phyloP scores from a whole-genome alignment of 2,113 vertebrate species.

The Bujurquina vittata region DNA sequence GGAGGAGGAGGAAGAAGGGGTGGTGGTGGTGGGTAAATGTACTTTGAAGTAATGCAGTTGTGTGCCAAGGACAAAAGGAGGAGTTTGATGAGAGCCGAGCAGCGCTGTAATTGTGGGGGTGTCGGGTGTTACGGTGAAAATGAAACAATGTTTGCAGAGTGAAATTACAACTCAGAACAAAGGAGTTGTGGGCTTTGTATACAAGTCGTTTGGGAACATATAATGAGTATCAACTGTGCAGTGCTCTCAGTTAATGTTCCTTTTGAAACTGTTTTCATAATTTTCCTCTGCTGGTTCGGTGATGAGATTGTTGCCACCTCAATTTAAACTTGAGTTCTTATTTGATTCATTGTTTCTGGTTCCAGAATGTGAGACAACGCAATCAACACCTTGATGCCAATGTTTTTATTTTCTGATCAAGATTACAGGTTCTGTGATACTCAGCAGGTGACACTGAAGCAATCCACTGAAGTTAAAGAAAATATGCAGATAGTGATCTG shows the following conservation, averaged over 20 bases:
- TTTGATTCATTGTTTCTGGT: background rate
- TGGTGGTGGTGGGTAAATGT: slow-evolving; percentile 6
- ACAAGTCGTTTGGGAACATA: slow-evolving; percentile 18
- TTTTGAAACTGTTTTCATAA: slow-evolving; percentile 11
- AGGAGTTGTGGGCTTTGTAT: slow-evolving; percentile 29
- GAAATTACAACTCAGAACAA: slow-evolving; percentile 33
- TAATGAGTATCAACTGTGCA: slow-evolving; percentile 3
- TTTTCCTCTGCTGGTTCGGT: background rate
- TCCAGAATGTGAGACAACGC: background rate
- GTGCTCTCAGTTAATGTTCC: slow-evolving; percentile 7
- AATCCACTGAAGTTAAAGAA: background rate
- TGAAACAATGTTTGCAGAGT: slow-evolving; percentile 41
- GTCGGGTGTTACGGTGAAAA: slow-evolving; percentile 5
- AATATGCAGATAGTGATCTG: background rate
- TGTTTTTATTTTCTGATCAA: background rate
- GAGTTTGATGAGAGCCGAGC: slow-evolving; percentile 46
- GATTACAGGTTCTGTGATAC: background rate
- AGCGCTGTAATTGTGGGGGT: slow-evolving; percentile 48
- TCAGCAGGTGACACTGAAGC: background rate
- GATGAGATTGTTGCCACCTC: background rate
- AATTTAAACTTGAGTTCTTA: background rate
- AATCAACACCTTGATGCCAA: background rate
- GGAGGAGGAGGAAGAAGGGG: background rate
- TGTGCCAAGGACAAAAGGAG: slow-evolving; percentile 58
- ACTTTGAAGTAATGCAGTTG: slow-evolving; percentile 65